Percentiles rank a stretch among this genome's conserved stretches.
Conservation (phyloP, 2,797 vertebrate genomes). For the Phoeniculus purpureus region DNA sequence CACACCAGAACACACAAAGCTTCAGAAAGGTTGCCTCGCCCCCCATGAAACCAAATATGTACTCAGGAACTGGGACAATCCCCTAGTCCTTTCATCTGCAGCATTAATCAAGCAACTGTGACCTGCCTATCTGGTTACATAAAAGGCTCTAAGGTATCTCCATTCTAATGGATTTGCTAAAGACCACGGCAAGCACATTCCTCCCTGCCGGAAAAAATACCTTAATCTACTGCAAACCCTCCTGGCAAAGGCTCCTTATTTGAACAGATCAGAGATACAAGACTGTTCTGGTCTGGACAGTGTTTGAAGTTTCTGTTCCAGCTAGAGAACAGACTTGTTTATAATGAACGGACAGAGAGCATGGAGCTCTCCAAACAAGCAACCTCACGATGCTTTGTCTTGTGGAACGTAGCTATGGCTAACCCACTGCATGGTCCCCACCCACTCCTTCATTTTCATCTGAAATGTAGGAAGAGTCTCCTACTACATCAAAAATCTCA, state of each 20-base stretch:
- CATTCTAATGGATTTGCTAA: slow-evolving; percentile 37
- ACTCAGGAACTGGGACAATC: slow-evolving; percentile 21
- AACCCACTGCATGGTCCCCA: neutral
- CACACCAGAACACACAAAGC: slow-evolving; percentile 20
- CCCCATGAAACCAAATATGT: slow-evolving; percentile 34
- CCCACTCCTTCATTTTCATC: neutral
- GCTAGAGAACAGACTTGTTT: slow-evolving; percentile 51
- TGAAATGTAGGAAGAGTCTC: neutral
- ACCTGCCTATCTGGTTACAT: slow-evolving; percentile 29
- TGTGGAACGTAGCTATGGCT: neutral
- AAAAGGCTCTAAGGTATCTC: slow-evolving; percentile 19
- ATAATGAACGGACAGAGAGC: slow-evolving; percentile 33
- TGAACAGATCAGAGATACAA: slow-evolving; percentile 51
- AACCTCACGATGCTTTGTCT: neutral
- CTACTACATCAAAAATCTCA: neutral
- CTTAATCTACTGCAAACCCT: slow-evolving; percentile 36
- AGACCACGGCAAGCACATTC: slow-evolving; percentile 34
- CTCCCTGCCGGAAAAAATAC: slow-evolving; percentile 33
- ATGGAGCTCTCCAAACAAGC: slow-evolving; percentile 51
- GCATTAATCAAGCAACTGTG: slow-evolving; percentile 27
- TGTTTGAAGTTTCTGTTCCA: slow-evolving; percentile 39
- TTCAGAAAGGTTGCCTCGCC: neutral
- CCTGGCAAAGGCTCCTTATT: slow-evolving; percentile 25
- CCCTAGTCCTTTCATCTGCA: slow-evolving; percentile 41
- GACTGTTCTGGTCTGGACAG: slow-evolving; percentile 52